Evolutionary conservation across 2,797 vertebrate genomes (phyloP), one percentile per base, ranked within the genome.

Genomic region (Erithacus rubecula): DNA sequence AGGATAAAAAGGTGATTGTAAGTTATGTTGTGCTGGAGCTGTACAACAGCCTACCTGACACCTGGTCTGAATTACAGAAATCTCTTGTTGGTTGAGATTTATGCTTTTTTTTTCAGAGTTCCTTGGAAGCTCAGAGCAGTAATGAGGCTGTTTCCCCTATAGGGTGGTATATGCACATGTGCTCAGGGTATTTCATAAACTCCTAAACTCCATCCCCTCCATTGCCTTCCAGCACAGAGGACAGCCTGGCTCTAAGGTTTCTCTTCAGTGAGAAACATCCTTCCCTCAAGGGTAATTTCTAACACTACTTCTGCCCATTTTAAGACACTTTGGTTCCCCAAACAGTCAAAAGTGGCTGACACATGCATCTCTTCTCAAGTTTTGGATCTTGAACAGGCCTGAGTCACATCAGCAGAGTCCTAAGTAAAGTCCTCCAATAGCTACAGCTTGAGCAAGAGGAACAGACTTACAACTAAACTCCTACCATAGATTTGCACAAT

Each of bases 1-100:
- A 75, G 62, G 79, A 87, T 78, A 34, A 91, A 87, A 96, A 95
- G 83, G 70, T 69, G 65, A 79, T 43, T 88, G 14, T 60, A 86
- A 94, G 67, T 72, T 77, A 53, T 37, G 47, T 77, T 83, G 17
- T 47, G 37, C 65, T 49, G 56, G 41, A 91, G 55, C 72, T 4
- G 1, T 34, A 36, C 4, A 24, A 69, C 69, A 81, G 76, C 65
- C 69, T 91, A 81, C n/a, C 69, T 93, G 72, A 53, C 79, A 93
- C 90, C 82, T 85, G 74, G 51, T 83, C 84, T 89, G 55, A 92
- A 80, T 75, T 86, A 94, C 51, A 96, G 17, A 70, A 80, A 56
- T 56, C 4, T 6, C 51, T 55, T 19, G n/a, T 63, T 59, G 62
- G 26, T 26, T 89, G 52, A 62, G 58, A 93, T 89, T 94, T 87